Percentiles rank a stretch among this genome's conserved stretches.
Evolutionary conservation across 2,113 vertebrate genomes (phyloP).

Genomic region (Scartelaos histophorus): DNA sequence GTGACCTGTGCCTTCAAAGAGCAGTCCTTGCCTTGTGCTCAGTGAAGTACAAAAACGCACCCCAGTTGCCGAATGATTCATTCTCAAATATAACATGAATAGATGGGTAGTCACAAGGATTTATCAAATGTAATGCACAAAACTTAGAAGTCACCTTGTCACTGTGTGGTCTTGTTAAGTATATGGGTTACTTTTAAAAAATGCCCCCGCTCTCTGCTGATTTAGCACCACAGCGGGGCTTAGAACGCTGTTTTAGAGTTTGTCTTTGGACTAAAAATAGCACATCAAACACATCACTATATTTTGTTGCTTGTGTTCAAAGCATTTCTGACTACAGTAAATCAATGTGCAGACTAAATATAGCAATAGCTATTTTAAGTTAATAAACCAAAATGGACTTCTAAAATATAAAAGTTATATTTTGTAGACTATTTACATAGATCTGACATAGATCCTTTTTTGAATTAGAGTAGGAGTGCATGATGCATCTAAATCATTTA

Average conservation of each 20-base stretch:
- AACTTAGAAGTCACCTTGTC: constrained; percentile 30
- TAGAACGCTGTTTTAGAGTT: constrained; percentile 17
- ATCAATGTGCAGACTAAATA: background rate
- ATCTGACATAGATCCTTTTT: background rate
- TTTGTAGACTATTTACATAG: background rate
- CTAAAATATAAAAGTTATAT: background rate
- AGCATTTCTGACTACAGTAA: background rate
- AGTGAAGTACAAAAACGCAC: constrained; percentile 35
- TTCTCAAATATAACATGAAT: constrained; percentile 38
- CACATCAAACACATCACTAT: background rate
- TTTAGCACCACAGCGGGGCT: constrained; percentile 34
- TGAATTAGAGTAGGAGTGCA: background rate
- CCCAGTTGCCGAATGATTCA: constrained; percentile 39
- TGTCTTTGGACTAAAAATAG: constrained; percentile 40
- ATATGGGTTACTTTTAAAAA: constrained; percentile 10
- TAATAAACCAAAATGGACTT: background rate
- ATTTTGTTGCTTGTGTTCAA: constrained; percentile 11
- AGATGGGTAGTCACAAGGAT: constrained; percentile 46
- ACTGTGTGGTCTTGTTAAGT: constrained; percentile 19
- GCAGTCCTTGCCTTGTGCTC: constrained; percentile 37
- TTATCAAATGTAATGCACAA: constrained; percentile 25
- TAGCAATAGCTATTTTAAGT: background rate
- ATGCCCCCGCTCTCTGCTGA: constrained; percentile 32
- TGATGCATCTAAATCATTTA: too few relatives aligned
- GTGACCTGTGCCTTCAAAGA: constrained; percentile 43